These are phyloP conservation scores for Drosophila orosa DNA, from an alignment of 1,140 invertebrate genomes.

Conservation along the genomic window DNA sequence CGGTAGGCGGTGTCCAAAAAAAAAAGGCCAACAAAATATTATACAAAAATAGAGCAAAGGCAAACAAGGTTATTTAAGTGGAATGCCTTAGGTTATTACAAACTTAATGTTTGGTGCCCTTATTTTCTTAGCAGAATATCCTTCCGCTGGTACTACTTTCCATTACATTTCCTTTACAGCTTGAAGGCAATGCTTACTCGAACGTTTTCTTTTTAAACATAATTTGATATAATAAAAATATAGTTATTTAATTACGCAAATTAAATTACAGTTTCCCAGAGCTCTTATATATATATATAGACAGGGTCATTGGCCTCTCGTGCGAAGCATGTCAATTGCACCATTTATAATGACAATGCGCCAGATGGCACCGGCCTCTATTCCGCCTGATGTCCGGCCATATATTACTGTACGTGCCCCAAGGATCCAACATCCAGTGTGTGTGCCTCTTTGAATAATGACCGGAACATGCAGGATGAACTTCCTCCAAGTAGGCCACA, in stretches of 20 bases:
- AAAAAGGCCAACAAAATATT: not conserved
- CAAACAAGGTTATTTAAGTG: not conserved
- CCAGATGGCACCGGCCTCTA: conserved; percentile 27
- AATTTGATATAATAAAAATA: not conserved
- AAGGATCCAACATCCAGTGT: conserved; percentile 6
- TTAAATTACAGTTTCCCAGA: not conserved
- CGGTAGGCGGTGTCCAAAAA: not conserved
- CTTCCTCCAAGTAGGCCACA: not conserved
- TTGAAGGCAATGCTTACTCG: no score
- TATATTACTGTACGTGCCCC: conserved; percentile 31
- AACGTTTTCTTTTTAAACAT: not conserved
- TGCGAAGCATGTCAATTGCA: conserved; percentile 59
- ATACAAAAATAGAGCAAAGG: not conserved
- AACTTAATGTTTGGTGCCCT: not conserved
- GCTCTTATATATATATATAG: not conserved
- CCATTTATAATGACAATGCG: conserved; percentile 73
- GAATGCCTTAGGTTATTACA: not conserved
- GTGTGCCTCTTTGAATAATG: conserved; percentile 23
- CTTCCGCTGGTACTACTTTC: no score
- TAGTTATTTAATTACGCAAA: not conserved
- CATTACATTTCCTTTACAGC: no score
- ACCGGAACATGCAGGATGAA: conserved; percentile 11
- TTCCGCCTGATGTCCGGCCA: conserved; percentile 19
- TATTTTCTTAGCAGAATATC: not conserved
- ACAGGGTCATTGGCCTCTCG: not conserved